Base-by-base conservation (phyloP, 2,797 vertebrate species). In the Mormyrus proboscirostris region DNA sequence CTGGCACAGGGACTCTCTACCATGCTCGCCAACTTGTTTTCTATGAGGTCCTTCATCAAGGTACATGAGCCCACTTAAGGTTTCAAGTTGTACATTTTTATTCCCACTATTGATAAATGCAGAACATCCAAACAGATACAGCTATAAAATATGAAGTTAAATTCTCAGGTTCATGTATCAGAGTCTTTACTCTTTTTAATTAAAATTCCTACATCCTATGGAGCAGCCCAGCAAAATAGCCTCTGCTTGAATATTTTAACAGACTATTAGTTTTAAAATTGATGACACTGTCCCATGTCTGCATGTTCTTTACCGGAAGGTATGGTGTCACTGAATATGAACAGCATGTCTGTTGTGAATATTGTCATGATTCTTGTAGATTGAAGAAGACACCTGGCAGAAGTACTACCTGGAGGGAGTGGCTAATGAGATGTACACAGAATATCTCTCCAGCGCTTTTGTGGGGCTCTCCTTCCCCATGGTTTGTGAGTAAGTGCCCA, bases 21-120 rank as follows among this genome's bases (percentile, higher is more conserved):
- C 85, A 99, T 99, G 99, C 96, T 99, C 89, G 99, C 99, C 95
- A 99, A 99, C 95, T 97, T 99, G 93, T 99, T 99, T 96, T 99
- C 98, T 89, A 99, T 99, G 99, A 98, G 99, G 93, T 99, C 99
- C 93, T 99, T 97, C 95, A 99, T 99, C 95, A 99, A 99, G 99
- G 99, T 99, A 98, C 47, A 51, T 84, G 16, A 84, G 25, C 47
- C 10, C 82, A 22, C n/a, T 25, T 84, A 51, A 50, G 47, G 10
- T 25, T 87, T 33, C 50, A 51, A 29, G 53, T 57, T 57, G 47
- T 14, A 51, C 44, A 12, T 84, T 22, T 25, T 50, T 5, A 12
- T 51, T 79, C 16, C 57, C 59, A 65, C 59, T 19, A 49, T 50
- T 33, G 33, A 53, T 51, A 57, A 33, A n/a, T 57, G 53, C 53